A percentile compares a stretch with the other conserved stretches of the same genome.
Conservation (phyloP, 2,888 invertebrate species). For the Drosophila multiciliata region DNA sequence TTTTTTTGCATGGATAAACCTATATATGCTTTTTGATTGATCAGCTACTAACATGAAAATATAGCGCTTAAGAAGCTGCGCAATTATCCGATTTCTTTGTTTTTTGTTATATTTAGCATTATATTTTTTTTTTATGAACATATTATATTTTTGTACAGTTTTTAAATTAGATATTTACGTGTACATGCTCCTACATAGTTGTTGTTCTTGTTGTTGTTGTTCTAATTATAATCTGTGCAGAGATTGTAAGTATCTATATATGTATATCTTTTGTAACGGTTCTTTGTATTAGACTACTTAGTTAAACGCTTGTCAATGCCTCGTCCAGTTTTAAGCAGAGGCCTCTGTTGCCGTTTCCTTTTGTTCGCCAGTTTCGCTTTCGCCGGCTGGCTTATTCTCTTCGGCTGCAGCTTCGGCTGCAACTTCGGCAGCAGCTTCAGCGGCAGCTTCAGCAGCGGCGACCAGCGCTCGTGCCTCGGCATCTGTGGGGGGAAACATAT, state of each 20-base stretch:
- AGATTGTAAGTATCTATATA: slow-evolving; percentile 13
- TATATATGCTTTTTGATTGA: slow-evolving; percentile 40
- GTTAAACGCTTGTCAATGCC: slow-evolving; percentile 17
- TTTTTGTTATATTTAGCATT: slow-evolving; percentile 3
- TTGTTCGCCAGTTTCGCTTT: slow-evolving; percentile 50
- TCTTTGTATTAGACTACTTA: slow-evolving; percentile 31
- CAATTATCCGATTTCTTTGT: slow-evolving; percentile 9
- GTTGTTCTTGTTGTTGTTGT: slow-evolving; percentile 7
- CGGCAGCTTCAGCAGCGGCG: slow-evolving; percentile 73
- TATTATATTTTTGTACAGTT: slow-evolving; percentile 27
- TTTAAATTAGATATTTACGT: slow-evolving; percentile 24
- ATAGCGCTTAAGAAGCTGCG: slow-evolving; percentile 38
- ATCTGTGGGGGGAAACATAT: slow-evolving; percentile 52
- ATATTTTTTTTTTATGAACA: slow-evolving; percentile 29
- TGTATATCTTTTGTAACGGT: slow-evolving; percentile 11
- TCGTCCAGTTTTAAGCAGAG: slow-evolving; percentile 45
- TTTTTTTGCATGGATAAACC: slow-evolving; percentile 25
- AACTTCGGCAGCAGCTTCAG: slow-evolving; percentile 20
- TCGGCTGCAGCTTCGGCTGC: slow-evolving; percentile 37
- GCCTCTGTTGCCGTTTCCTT: slow-evolving; percentile 42
- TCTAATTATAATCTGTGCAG: slow-evolving; percentile 17
- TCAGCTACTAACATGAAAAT: slow-evolving; percentile 40
- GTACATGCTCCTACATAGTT: slow-evolving; percentile 18
- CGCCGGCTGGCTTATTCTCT: slow-evolving; percentile 44
- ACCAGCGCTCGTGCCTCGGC: slow-evolving; percentile 79